Percentiles rank a stretch among this genome's conserved stretches.
These are phyloP conservation scores for Sebastes jordani DNA, from an alignment of 2,797 vertebrate species.

Conservation along the genomic window DNA sequence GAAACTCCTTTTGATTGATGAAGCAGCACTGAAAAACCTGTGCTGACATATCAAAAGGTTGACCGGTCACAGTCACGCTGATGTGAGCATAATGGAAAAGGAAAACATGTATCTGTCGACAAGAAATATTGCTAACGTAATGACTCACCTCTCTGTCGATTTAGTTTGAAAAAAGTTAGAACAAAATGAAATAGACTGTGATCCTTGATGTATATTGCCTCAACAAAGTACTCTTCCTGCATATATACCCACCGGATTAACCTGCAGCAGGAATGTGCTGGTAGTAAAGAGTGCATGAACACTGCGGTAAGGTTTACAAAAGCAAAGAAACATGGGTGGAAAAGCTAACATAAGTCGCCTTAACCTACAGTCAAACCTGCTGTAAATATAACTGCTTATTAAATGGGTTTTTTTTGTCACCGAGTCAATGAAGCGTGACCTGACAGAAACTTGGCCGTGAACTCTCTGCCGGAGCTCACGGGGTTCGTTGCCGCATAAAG, in stretches of 20 bases:
- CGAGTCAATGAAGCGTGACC: background rate
- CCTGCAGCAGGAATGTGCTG: slow-evolving; percentile 1
- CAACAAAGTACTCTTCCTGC: background rate
- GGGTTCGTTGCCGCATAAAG: background rate
- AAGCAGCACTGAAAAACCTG: background rate
- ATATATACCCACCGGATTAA: background rate
- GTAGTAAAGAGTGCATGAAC: background rate
- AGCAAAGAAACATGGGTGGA: background rate
- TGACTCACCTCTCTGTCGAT: background rate
- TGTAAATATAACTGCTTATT: background rate
- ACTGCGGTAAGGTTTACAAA: background rate
- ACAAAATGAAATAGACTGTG: background rate
- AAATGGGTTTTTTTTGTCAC: background rate
- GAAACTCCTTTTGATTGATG: background rate
- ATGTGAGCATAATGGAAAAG: background rate
- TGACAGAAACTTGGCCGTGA: slow-evolving; percentile 44
- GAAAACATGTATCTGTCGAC: background rate
- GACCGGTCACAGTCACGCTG: background rate
- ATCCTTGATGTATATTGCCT: background rate
- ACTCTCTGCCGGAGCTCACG: background rate
- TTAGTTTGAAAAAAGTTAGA: background rate
- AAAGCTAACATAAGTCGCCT: background rate
- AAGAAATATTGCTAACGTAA: background rate
- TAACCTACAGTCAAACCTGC: slow-evolving; percentile 19
- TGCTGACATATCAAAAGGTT: background rate